Evolutionary conservation across 2,113 vertebrate species (phyloP).

Genomic region (Ochotona curzoniae): DNA sequence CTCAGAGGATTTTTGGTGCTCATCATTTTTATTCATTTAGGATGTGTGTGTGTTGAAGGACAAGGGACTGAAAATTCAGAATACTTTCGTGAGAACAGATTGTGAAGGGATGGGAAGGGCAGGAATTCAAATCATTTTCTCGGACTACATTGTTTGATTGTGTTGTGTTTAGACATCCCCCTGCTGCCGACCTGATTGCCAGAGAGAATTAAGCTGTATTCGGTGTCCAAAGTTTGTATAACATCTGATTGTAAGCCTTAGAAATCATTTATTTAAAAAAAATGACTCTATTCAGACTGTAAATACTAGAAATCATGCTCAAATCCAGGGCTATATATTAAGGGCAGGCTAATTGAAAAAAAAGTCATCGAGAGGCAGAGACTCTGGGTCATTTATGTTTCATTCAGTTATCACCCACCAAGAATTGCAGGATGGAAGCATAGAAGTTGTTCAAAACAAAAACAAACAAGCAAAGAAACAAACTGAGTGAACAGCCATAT

Average conservation of each 20-base stretch:
- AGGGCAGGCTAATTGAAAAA: not conserved
- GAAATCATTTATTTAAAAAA: not conserved
- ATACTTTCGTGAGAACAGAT: constrained; percentile 25
- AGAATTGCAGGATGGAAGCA: not conserved
- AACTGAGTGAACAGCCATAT: constrained; percentile 44
- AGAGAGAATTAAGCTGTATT: not conserved
- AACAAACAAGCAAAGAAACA: not conserved
- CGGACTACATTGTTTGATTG: not conserved
- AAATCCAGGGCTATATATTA: not conserved
- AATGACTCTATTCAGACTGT: not conserved
- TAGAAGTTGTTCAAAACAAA: constrained; percentile 46
- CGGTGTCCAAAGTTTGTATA: constrained; percentile 9
- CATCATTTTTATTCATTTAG: constrained; percentile 24
- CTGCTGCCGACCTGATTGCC: not conserved
- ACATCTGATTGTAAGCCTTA: not conserved
- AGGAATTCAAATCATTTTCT: constrained; percentile 30
- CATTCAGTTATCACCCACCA: not conserved
- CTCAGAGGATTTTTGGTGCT: not conserved
- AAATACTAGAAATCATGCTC: not conserved
- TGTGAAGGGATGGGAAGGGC: not conserved
- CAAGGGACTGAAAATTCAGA: constrained; percentile 37
- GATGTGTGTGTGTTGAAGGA: not conserved
- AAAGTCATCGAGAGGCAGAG: not conserved
- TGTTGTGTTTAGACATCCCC: constrained; percentile 28
- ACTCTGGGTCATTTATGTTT: not conserved